These are phyloP conservation scores for Falcunculus frontatus DNA, from an alignment of 2,113 vertebrate genomes.

Conservation along the genomic window DNA sequence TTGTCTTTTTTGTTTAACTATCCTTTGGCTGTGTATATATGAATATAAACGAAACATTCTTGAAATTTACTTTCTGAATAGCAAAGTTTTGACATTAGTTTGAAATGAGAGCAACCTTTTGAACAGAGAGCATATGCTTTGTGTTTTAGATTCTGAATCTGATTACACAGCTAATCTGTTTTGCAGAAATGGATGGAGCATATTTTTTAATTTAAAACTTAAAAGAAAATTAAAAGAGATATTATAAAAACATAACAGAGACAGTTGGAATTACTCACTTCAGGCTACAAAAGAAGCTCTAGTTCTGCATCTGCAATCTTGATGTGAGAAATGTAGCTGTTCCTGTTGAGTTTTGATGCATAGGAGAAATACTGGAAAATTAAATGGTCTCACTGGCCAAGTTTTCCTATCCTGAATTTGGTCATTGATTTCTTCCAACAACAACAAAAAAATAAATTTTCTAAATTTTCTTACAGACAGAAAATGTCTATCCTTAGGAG, in stretches of 20 bases:
- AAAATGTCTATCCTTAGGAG: not conserved
- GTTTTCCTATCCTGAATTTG: not conserved
- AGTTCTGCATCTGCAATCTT: not conserved
- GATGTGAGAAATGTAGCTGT: not conserved
- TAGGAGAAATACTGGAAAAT: not conserved
- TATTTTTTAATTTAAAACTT: constrained; percentile 43
- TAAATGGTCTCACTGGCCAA: not conserved
- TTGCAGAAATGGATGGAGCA: constrained; percentile 19
- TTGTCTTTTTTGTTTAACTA: not conserved
- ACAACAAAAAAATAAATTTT: rapidly evolving
- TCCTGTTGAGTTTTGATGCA: not conserved
- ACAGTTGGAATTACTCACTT: constrained; percentile 1
- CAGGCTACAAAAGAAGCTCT: not conserved
- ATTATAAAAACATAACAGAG: not conserved
- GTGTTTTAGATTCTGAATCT: constrained; percentile 21
- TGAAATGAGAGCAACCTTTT: constrained; percentile 27
- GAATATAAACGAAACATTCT: not conserved
- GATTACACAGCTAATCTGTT: constrained; percentile 25
- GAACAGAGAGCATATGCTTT: constrained; percentile 33
- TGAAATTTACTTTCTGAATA: constrained; percentile 34
- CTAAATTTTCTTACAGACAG: not conserved
- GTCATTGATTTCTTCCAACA: not conserved
- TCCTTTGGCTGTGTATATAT: not conserved
- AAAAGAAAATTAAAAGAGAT: constrained; percentile 30
- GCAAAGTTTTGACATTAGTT: constrained; percentile 13